Evolutionary conservation across 2,888 invertebrate genomes (phyloP).

Genomic region (Metallyticus violacea): DNA sequence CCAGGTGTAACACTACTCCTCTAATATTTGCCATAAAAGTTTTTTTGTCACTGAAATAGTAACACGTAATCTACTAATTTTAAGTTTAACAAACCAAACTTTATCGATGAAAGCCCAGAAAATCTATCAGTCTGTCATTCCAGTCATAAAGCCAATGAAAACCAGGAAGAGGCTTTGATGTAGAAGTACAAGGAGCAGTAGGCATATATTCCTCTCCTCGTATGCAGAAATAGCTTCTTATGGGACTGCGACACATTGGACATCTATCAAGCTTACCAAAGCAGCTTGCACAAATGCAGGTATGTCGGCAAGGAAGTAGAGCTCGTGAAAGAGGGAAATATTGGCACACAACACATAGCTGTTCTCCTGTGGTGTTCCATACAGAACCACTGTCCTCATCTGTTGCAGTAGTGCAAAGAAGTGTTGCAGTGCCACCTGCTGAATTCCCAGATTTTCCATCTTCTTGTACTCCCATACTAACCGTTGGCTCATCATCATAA

Average conservation of each 20-base stretch:
- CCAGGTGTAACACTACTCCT: too few species aligned
- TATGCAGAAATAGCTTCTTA: conserved; percentile 81
- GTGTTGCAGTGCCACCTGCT: conserved; percentile 46
- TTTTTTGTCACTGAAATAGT: neutral
- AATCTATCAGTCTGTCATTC: conserved; percentile 70
- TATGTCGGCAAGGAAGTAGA: conserved; percentile 79
- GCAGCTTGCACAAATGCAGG: conserved; percentile 79
- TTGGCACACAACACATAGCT: conserved; percentile 80
- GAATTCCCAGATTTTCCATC: conserved; percentile 50
- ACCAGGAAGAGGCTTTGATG: conserved; percentile 45
- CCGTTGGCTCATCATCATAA: conserved; percentile 49
- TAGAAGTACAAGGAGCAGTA: conserved; percentile 35
- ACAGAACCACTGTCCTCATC: conserved; percentile 51
- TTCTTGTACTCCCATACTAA: conserved; percentile 27
- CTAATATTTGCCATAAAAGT: neutral
- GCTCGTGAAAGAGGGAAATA: conserved; percentile 73
- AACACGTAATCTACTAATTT: neutral
- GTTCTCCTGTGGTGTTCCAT: conserved; percentile 58
- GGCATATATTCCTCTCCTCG: conserved; percentile 72
- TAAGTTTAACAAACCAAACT: neutral
- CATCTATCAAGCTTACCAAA: conserved; percentile 78
- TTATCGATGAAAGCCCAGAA: conserved; percentile 63
- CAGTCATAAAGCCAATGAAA: conserved; percentile 58
- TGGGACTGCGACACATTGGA: conserved; percentile 81
- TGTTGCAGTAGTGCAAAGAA: conserved; percentile 32